Conservation (phyloP, 2,888 invertebrate species). For the Nesidiocoris tenuis region DNA sequence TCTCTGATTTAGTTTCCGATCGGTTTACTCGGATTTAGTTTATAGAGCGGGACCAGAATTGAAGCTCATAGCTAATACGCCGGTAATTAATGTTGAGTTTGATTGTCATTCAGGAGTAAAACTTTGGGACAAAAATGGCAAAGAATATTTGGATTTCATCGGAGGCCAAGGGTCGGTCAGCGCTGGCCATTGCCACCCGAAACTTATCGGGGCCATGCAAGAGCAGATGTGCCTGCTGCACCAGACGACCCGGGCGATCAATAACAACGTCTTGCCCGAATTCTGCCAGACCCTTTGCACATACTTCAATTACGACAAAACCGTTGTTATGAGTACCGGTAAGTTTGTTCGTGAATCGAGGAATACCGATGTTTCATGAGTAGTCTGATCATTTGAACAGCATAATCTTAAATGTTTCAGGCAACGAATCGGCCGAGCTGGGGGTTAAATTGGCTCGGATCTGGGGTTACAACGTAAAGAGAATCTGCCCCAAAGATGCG, state of each 20-base stretch:
- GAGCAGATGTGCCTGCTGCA: constrained; percentile 55
- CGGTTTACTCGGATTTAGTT: no score
- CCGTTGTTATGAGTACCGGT: constrained; percentile 87
- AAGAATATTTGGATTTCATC: constrained; percentile 86
- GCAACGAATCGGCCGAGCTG: constrained; percentile 92
- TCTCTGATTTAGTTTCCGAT: no score
- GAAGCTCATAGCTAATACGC: no score
- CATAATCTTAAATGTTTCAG: constrained; percentile 37
- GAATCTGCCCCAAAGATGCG: constrained; percentile 77
- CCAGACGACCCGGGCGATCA: constrained; percentile 78
- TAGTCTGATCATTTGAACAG: no score
- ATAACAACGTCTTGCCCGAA: constrained; percentile 81
- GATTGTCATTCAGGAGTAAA: constrained; percentile 76
- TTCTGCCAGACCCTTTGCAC: constrained; percentile 83
- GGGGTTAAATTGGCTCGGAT: constrained; percentile 89
- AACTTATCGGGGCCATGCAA: constrained; percentile 71
- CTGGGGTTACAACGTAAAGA: constrained; percentile 89
- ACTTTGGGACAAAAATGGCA: constrained; percentile 94
- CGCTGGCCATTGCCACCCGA: constrained; percentile 92
- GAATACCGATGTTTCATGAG: no score
- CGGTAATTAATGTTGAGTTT: no score
- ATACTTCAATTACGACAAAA: constrained; percentile 83
- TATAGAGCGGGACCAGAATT: no score
- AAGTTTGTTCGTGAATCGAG: no score
- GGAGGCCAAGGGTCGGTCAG: constrained; percentile 95